These are phyloP conservation scores for Abramis brama DNA, from an alignment of 2,113 vertebrate species.

Conservation along the genomic window DNA sequence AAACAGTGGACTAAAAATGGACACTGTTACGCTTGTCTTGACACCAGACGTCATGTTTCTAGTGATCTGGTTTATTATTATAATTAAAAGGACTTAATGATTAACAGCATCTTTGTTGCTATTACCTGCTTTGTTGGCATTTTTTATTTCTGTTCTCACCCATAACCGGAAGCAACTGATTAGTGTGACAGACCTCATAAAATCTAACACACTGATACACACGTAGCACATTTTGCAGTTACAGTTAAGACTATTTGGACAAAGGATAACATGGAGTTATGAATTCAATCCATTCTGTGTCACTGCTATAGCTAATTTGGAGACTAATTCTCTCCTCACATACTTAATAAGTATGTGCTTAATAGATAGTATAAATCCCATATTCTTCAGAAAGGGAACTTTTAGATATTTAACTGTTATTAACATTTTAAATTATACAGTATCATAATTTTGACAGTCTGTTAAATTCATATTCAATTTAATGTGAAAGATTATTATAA, in stretches of 20 bases:
- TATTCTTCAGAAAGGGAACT: not conserved
- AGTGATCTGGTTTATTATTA: not conserved
- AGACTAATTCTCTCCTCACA: not conserved
- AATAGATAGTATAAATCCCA: not conserved
- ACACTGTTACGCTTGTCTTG: not conserved
- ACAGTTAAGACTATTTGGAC: not conserved
- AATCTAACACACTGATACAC: not conserved
- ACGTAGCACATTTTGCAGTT: not conserved
- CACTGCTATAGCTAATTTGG: not conserved
- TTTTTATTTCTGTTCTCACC: not conserved
- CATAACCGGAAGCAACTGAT: constrained; percentile 7
- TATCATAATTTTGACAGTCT: not conserved
- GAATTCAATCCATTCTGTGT: not conserved
- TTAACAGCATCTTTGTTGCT: constrained; percentile 5
- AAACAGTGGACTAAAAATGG: not conserved
- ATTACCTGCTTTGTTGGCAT: not conserved
- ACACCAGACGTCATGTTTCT: not conserved
- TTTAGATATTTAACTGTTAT: not conserved
- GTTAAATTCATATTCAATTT: not conserved
- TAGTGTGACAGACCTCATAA: not conserved
- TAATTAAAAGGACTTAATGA: not conserved
- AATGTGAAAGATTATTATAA: too few species aligned
- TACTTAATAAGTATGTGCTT: not conserved
- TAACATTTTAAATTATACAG: not conserved
- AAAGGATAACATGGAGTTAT: not conserved